phyloP scores from a whole-genome alignment of 2,797 vertebrate genomes.

The Pachyuromys duprasi region DNA sequence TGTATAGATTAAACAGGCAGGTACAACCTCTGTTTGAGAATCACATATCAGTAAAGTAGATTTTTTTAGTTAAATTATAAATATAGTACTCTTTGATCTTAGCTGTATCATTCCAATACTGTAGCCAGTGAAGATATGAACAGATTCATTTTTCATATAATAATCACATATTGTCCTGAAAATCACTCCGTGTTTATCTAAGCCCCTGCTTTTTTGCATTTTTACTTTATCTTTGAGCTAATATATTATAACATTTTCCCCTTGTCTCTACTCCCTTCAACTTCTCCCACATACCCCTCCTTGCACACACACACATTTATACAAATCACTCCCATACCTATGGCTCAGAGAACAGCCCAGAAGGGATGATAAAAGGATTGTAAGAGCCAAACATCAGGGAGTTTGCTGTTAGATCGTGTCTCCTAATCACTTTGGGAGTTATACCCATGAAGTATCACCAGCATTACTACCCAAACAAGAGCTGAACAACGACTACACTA shows the following conservation, averaged over 20 bases:
- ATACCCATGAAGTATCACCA: neutral
- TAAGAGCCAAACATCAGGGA: neutral
- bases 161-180: neutral
- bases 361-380: neutral
- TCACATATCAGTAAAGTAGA: neutral
- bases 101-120: conserved; percentile 36
- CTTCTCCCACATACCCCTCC: neutral
- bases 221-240: neutral
- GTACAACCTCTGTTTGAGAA: neutral
- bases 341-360: neutral
- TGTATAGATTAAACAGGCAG: neutral
- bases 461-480: too few relatives aligned
- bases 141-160: conserved; percentile 18
- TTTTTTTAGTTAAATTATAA: neutral
- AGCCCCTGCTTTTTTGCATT: too few relatives aligned
- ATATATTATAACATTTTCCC: neutral
- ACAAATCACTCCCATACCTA: neutral
- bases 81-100: neutral
- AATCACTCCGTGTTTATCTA: neutral
- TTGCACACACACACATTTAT: neutral
- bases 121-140: neutral
- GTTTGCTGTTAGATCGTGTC: neutral
- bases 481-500: neutral
- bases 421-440: neutral
- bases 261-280: neutral